Evolutionary conservation across 1,140 invertebrate genomes (phyloP), one percentile per base, ranked within the genome.

Genomic region (Heliconius himera): DNA sequence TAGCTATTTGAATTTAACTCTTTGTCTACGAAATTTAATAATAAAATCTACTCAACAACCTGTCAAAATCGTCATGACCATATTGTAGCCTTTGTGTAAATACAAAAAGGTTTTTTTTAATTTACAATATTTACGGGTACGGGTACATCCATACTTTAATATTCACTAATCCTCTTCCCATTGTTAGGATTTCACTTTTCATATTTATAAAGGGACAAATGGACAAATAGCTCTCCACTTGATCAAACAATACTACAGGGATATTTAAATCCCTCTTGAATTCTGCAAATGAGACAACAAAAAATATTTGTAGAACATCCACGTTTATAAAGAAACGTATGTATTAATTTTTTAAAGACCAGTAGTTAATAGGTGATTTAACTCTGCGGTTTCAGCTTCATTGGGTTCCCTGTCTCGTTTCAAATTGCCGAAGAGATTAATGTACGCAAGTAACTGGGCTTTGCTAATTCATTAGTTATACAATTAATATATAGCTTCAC

Each of bases 231-330:
- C n/a, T 74, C 77, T 73, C 70, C 74, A 80, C 79, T 80, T 80
- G 79, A 73, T 80, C 79, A 76, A 80, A 80, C 79, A 80, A 80
- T 49, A 33, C 33, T 16, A 76, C 70, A 71, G 75, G 36, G 60
- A 33, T 66, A 29, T 73, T 76, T 77, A 73, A 73, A 80, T 66
- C 75, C 79, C 79, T 74, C 79, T 80, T 76, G 36, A 77, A 76
- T 76, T 72, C 70, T 73, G 75, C 75, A 80, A 80, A 80, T 80
- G 79, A 80, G 70, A 70, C 36, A 38, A 79, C 66, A 79, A 79
- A 74, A 76, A 66, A 72, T 72, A 72, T 72, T 72, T 72, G 70
- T 38, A 41, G 70, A 38, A 22, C 70, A 72, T 72, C 29, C 20
- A 72, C 60, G 20, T 66, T 56, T 66, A n/a, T 29, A 66, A 66